These are phyloP conservation scores for Drosophila azteca DNA, from an alignment of 1,140 invertebrate species.

Conservation along the genomic window DNA sequence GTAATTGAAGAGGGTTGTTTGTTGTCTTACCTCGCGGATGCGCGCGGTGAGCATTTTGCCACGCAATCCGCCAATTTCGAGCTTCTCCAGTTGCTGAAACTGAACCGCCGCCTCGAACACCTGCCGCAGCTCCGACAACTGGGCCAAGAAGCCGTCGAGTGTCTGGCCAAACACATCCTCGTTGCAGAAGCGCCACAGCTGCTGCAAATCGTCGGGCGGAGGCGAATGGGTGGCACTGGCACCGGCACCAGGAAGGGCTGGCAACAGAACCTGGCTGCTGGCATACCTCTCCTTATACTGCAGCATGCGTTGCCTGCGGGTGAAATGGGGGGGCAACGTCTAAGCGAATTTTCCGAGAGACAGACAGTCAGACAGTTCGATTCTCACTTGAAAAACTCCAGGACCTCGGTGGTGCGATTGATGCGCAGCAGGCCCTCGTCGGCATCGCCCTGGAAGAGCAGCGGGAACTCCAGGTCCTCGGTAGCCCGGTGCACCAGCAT, in stretches of 20 bases:
- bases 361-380: not conserved
- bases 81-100: slow-evolving; percentile 92
- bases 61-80: slow-evolving; percentile 91
- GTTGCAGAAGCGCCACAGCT: slow-evolving; percentile 88
- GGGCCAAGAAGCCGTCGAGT: slow-evolving; percentile 87
- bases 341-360: not conserved
- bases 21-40: slow-evolving; percentile 84
- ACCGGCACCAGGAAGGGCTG: slow-evolving; percentile 41
- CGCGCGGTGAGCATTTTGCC: slow-evolving; percentile 86
- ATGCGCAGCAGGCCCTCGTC: slow-evolving; percentile 78
- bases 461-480: slow-evolving; percentile 84
- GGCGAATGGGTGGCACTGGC: slow-evolving; percentile 18
- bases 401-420: slow-evolving; percentile 61
- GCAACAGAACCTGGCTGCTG: slow-evolving; percentile 84
- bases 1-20: slow-evolving; percentile 41
- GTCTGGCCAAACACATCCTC: slow-evolving; percentile 87
- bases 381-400: slow-evolving; percentile 73
- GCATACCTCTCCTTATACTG: slow-evolving; percentile 77
- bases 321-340: not conserved
- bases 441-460: slow-evolving; percentile 88
- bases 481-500: slow-evolving; percentile 87
- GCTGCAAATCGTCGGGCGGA: slow-evolving; percentile 56
- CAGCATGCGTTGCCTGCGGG: slow-evolving; percentile 56
- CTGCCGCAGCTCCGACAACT: slow-evolving; percentile 85
- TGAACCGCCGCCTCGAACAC: slow-evolving; percentile 90